Percentiles rank a stretch among this genome's conserved stretches.
phyloP scores from a whole-genome alignment of 2,888 invertebrate species.

The Catocala sponsa region DNA sequence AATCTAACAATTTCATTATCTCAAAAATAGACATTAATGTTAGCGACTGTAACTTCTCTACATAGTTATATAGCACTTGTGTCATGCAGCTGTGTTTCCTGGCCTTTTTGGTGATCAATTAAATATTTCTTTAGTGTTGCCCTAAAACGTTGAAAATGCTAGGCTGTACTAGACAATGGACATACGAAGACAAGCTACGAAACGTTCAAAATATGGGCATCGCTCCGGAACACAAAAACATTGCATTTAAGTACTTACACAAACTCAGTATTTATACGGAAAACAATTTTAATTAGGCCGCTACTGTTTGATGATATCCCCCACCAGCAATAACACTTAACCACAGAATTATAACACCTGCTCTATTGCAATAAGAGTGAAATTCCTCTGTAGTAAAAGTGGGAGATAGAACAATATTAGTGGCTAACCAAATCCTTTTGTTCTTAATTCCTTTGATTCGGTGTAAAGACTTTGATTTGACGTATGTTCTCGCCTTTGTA shows the following conservation, averaged over 20 bases:
- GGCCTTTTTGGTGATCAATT: too few species aligned
- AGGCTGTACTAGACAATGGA: too few species aligned
- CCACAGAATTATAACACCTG: accelerated
- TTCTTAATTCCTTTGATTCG: conserved; percentile 62
- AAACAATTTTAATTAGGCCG: conserved; percentile 47
- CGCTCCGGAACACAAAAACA: conserved; percentile 15
- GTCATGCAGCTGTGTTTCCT: too few species aligned
- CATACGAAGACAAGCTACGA: too few species aligned
- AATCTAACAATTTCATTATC: too few species aligned
- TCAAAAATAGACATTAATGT: too few species aligned
- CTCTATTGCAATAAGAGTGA: background rate
- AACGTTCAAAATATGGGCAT: too few species aligned
- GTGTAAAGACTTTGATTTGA: conserved; percentile 50
- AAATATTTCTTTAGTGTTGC: too few species aligned
- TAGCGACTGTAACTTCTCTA: too few species aligned
- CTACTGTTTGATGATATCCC: conserved; percentile 55
- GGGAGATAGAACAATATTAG: conserved; percentile 8
- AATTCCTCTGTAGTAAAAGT: conserved; percentile 1
- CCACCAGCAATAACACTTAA: conserved; percentile 18
- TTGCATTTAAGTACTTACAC: conserved; percentile 26
- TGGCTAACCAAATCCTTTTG: conserved; percentile 54
- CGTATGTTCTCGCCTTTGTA: conserved; percentile 41
- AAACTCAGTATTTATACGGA: conserved; percentile 22
- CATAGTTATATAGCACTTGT: too few species aligned
- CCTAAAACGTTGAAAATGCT: too few species aligned